Evolutionary conservation across 1,140 invertebrate genomes (phyloP), one percentile per base, ranked within the genome.

Genomic region (Hyles vespertilio): DNA sequence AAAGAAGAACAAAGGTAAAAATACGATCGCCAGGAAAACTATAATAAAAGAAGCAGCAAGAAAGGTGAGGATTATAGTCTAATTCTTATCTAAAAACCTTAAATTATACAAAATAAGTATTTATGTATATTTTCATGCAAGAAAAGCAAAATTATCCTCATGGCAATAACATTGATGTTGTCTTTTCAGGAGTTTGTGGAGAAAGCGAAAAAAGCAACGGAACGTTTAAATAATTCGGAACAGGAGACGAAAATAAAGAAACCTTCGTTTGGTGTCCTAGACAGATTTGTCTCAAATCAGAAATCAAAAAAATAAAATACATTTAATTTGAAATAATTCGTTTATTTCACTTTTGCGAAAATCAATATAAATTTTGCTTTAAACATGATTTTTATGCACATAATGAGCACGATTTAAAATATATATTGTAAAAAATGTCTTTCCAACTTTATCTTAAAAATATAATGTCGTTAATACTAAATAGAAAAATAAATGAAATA

Each of bases 1-100:
- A 33, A 93, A 92, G 64, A 96, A 96, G 87, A 95, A 94, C 51
- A 94, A 93, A 76, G 95, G 95, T 32, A 93, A 93, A 50, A 94
- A 92, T 0, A 93, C 94, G 78, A 92, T 94, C 50, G 92, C 93
- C 63, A 93, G 94, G 61, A 96, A 96, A 77, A 95, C 95, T 74
- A 96, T 95, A 59, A 91, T 96, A 3, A 93, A 94, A 73, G 94
- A 94, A 68, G 70, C 89, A 58, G 91, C 89, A 43, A 92, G 92
- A 86, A 93, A 91, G 82, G 95, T 85, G 74, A 69, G 51, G 22
- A 49, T 56, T 51, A 12, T 47, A 53, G 40, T 7, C 11, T 32
- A 56, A 32, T 45, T 51, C 47, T 60, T 53, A 7, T 59, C 5
- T 43, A 34, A 7, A 56, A 5, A 32, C 12, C 22, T 46, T n/a